Evolutionary conservation across 2,113 vertebrate genomes (phyloP).

Genomic region (Trogon surrucura): DNA sequence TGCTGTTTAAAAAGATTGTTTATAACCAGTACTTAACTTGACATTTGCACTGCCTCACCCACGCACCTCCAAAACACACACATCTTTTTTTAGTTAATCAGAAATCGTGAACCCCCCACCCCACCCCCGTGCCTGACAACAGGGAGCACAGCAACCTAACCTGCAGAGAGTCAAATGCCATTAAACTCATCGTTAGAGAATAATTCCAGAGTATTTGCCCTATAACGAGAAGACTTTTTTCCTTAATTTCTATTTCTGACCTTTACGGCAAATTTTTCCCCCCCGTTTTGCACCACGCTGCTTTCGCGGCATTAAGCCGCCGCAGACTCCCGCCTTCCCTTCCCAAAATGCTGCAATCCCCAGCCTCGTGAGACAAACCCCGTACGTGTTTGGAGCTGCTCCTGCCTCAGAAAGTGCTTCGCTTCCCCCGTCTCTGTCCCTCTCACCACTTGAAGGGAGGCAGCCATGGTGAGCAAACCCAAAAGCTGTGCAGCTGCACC

Average conservation of each 20-base stretch:
- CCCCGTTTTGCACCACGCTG: not conserved
- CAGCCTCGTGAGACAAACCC: not conserved
- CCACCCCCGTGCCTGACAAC: not conserved
- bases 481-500: not conserved
- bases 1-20: constrained; percentile 52
- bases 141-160: constrained; percentile 24
- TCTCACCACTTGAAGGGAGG: not conserved
- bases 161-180: constrained; percentile 47
- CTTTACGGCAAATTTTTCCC: not conserved
- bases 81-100: constrained; percentile 68
- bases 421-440: not conserved
- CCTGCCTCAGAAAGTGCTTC: not conserved
- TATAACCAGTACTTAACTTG: constrained; percentile 52
- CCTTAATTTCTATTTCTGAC: not conserved
- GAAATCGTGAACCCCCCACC: not conserved
- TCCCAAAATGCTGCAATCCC: not conserved
- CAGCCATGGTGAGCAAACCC: not conserved
- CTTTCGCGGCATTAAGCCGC: not conserved
- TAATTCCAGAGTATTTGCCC: not conserved
- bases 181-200: not conserved
- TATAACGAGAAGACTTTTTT: not conserved
- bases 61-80: constrained; percentile 32
- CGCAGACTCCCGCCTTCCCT: not conserved
- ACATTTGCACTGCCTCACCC: constrained; percentile 64
- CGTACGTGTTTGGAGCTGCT: not conserved